Evolutionary conservation across 2,888 invertebrate genomes (phyloP).

Genomic region (Atrina japonica): DNA sequence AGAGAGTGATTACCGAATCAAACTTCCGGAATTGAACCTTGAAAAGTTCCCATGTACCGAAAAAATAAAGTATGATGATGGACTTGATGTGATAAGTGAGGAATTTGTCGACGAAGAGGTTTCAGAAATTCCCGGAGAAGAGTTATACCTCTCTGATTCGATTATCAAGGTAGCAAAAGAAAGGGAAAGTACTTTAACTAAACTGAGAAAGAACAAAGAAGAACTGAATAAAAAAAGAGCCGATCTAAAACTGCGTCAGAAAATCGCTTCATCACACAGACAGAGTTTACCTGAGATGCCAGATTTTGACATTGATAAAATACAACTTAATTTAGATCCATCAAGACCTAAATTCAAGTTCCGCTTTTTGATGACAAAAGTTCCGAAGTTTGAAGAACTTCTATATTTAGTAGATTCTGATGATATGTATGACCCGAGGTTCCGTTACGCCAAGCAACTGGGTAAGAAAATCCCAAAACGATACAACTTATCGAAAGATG

Average conservation of each 20-base stretch:
- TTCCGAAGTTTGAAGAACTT: constrained; percentile 51
- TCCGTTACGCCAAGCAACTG: constrained; percentile 20
- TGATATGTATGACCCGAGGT: constrained; percentile 34
- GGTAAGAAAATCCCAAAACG: constrained; percentile 31
- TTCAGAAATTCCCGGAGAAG: constrained; percentile 13
- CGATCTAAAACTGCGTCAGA: constrained; percentile 16
- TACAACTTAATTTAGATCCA: not conserved
- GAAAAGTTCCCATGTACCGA: constrained; percentile 54
- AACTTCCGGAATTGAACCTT: constrained; percentile 31
- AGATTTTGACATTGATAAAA: constrained; percentile 19
- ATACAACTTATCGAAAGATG: constrained; percentile 33
- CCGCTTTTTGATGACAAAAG: constrained; percentile 9
- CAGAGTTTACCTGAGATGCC: constrained; percentile 12
- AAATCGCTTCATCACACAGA: not conserved
- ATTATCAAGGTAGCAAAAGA: no score
- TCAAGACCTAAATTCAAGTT: constrained; percentile 6
- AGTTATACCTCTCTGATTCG: constrained; percentile 25
- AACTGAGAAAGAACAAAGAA: constrained; percentile 41
- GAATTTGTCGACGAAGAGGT: constrained; percentile 10
- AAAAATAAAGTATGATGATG: constrained; percentile 38
- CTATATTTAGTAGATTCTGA: constrained; percentile 45
- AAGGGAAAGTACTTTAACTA: constrained; percentile 18
- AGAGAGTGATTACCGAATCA: constrained; percentile 16
- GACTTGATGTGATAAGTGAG: not conserved
- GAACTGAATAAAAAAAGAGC: constrained; percentile 16